Conservation (phyloP, 1,140 invertebrate species). For the Triops cancriformis region DNA sequence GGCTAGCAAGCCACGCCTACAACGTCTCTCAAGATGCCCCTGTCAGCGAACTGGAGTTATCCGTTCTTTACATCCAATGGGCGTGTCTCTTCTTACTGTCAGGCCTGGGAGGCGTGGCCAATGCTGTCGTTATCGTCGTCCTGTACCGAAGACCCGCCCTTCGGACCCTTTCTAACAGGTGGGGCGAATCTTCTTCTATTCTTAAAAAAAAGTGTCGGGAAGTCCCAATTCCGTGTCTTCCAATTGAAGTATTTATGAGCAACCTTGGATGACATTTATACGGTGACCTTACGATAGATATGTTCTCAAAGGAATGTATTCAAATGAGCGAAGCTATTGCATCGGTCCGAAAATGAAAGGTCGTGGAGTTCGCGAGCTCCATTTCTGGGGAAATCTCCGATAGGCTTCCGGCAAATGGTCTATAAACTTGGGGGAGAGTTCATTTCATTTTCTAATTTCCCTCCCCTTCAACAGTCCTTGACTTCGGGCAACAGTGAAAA, state of each 20-base stretch:
- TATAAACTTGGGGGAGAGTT: neutral
- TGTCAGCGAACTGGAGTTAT: neutral
- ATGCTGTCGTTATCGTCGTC: slow-evolving; percentile 45
- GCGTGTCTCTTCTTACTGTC: slow-evolving; percentile 21
- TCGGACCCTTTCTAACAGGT: slow-evolving; percentile 48
- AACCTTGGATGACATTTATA: neutral
- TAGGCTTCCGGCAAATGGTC: neutral
- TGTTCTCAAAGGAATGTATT: neutral
- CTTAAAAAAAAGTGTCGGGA: neutral
- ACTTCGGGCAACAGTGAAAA: neutral
- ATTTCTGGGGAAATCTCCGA: neutral
- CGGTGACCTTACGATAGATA: neutral
- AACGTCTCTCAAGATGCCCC: neutral
- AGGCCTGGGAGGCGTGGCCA: slow-evolving; percentile 41
- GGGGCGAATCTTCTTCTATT: neutral
- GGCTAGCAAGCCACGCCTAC: neutral
- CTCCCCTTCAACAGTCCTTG: neutral
- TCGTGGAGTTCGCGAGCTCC: neutral
- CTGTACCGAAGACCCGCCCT: slow-evolving; percentile 44
- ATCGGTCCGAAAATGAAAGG: neutral
- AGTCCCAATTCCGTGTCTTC: neutral
- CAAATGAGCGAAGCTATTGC: neutral
- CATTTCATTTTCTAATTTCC: neutral
- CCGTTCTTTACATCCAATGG: neutral
- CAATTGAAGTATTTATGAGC: neutral